Evolutionary conservation across 1,140 invertebrate genomes (phyloP).

Genomic region (Muscidifurax raptorellus): DNA sequence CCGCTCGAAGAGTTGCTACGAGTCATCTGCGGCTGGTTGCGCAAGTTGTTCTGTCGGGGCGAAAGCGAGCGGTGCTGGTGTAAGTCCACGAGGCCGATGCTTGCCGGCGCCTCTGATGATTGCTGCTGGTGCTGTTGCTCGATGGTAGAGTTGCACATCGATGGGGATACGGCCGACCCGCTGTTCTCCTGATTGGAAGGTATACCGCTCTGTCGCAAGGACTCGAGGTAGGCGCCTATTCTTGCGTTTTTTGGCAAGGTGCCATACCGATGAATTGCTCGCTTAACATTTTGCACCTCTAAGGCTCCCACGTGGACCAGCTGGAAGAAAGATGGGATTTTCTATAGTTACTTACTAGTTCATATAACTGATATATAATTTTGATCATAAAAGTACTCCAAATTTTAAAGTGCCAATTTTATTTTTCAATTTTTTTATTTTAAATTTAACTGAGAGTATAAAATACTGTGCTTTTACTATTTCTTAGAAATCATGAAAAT

Average conservation of each 20-base stretch:
- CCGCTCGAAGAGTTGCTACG: slow-evolving; percentile 89
- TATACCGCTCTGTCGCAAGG: slow-evolving; percentile 86
- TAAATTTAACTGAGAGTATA: not conserved
- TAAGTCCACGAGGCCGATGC: not conserved
- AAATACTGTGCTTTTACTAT: not conserved
- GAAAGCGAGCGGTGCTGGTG: slow-evolving; percentile 72
- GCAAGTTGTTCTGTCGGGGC: slow-evolving; percentile 79
- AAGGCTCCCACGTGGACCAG: slow-evolving; percentile 89
- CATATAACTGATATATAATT: not conserved
- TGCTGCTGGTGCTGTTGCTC: slow-evolving; percentile 57
- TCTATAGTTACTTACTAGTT: not conserved
- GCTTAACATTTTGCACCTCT: slow-evolving; percentile 97
- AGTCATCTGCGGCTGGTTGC: slow-evolving; percentile 87
- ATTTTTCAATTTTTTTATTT: too few relatives aligned
- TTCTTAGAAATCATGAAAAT: not conserved
- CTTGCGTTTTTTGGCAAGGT: slow-evolving; percentile 96
- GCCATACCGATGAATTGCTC: slow-evolving; percentile 97
- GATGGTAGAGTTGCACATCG: slow-evolving; percentile 62
- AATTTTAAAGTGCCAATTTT: too few relatives aligned
- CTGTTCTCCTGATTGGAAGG: slow-evolving; percentile 73
- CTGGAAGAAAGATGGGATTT: slow-evolving; percentile 67
- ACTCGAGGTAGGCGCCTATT: slow-evolving; percentile 96
- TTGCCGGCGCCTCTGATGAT: slow-evolving; percentile 13
- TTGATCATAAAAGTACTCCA: not conserved
- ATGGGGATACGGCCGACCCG: slow-evolving; percentile 58